A percentile compares a stretch with the other conserved stretches of the same genome.
Evolutionary conservation across 2,888 invertebrate species (phyloP).

Genomic region (Dioctria linearis): DNA sequence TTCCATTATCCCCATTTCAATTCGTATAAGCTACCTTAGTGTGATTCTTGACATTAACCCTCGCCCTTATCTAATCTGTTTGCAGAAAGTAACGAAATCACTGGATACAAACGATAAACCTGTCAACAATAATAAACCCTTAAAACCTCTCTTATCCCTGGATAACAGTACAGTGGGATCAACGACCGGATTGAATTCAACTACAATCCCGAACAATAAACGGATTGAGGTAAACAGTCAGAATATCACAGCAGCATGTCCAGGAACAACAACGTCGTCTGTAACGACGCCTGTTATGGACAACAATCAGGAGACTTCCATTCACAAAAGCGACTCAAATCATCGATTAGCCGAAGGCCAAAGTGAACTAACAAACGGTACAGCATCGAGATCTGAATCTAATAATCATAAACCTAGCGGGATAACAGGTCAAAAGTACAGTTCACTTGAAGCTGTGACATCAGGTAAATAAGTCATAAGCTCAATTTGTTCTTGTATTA

Average conservation of each 20-base stretch:
- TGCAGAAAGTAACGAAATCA: conserved; percentile 69
- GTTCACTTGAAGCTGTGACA: conserved; percentile 16
- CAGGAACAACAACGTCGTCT: conserved; percentile 14
- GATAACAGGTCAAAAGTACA: background rate
- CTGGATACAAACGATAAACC: conserved; percentile 69
- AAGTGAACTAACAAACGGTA: conserved; percentile 54
- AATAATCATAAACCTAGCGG: background rate
- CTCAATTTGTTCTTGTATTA: conserved; percentile 17
- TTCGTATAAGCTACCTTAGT: background rate
- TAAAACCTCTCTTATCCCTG: conserved; percentile 68
- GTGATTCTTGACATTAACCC: background rate
- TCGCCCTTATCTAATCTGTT: conserved; percentile 21
- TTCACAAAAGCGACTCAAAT: conserved; percentile 62
- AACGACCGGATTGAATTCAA: conserved; percentile 30
- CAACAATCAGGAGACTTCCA: conserved; percentile 58
- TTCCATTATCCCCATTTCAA: conserved; percentile 4
- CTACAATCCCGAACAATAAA: conserved; percentile 18
- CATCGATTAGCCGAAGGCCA: conserved; percentile 59
- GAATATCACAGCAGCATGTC: background rate
- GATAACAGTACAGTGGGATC: conserved; percentile 63
- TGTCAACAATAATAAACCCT: conserved; percentile 67
- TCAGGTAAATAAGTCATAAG: conserved; percentile 43
- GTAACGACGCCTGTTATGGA: conserved; percentile 46
- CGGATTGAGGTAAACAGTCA: conserved; percentile 33
- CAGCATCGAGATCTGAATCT: conserved; percentile 42